These are phyloP conservation scores for Bicyclus anynana DNA, from an alignment of 1,140 invertebrate genomes.

Conservation along the genomic window DNA sequence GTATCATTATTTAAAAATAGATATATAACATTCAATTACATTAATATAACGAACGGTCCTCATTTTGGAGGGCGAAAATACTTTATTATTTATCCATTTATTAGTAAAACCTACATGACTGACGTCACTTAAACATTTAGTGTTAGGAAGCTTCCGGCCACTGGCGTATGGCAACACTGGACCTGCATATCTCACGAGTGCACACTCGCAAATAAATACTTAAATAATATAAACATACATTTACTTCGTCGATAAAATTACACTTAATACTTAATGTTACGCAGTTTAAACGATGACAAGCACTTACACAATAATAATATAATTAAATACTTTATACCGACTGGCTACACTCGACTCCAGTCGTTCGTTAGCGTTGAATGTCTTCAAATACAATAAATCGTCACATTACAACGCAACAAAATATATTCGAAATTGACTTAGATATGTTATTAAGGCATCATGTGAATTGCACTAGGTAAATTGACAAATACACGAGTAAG, in stretches of 20 bases:
- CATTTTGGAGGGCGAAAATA: slow-evolving; percentile 69
- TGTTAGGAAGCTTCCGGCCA: slow-evolving; percentile 60
- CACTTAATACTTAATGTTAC: slow-evolving; percentile 57
- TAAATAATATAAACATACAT: slow-evolving; percentile 56
- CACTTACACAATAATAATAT: slow-evolving; percentile 46
- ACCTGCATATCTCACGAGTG: slow-evolving; percentile 22
- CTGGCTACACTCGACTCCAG: slow-evolving; percentile 19
- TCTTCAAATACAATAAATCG: slow-evolving; percentile 15
- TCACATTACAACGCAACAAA: slow-evolving; percentile 53
- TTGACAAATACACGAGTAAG: slow-evolving; percentile 53
- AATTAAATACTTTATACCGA: slow-evolving; percentile 16
- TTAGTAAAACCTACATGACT: slow-evolving; percentile 70
- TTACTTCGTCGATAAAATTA: slow-evolving; percentile 60
- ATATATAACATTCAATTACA: slow-evolving; percentile 66
- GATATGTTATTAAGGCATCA: slow-evolving; percentile 77
- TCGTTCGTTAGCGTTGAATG: not conserved
- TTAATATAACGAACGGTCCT: slow-evolving; percentile 58
- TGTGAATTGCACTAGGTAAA: slow-evolving; percentile 74
- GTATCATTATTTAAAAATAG: slow-evolving; percentile 63
- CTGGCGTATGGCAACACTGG: slow-evolving; percentile 51
- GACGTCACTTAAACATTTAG: slow-evolving; percentile 50
- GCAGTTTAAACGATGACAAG: slow-evolving; percentile 56
- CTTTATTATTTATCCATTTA: slow-evolving; percentile 52
- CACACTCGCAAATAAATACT: slow-evolving; percentile 62
- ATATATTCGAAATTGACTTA: slow-evolving; percentile 68